Base-by-base conservation (phyloP, 2,888 invertebrate genomes). In the Oscheius sp. region DNA sequence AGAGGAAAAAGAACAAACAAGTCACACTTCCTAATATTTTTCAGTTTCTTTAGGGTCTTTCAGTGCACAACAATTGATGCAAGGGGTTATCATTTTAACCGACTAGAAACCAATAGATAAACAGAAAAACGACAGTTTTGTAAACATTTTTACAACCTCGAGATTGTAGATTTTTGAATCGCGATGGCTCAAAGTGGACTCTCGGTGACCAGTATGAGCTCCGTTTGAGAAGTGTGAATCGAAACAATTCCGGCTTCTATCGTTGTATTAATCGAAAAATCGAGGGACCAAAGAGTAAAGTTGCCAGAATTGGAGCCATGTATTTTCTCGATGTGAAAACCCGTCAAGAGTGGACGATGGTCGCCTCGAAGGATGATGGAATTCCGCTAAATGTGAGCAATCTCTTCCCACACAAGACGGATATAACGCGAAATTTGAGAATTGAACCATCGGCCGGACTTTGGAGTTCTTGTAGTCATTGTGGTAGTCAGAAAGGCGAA, bases 201-300 rank as follows among this genome's bases (percentile, higher is more conserved):
- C 50, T 77, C 0, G 73, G 77, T 3, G 77, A 77, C 64, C 70
- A 74, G 2, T 77, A 73, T 46, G 77, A 77, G 34, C 50, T 77
- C 25, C 57, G 65, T 10, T 45, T 77, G 58, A 71, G 69, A 27
- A 69, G 55, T 34, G 74, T 77, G 17, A 67, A 71, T 39, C 57
- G 45, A 4, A 71, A 73, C 17, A 73, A 67, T 23, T 66, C 74
- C n/a, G 77, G 77, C 8, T 74, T 70, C 46, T 77, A 75, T 45
- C 53, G 77, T 34, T 77, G 77, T 45, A 69, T 73, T 25, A 77
- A 77, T 64, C 45, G 46, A 25, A 15, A 17, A 17, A 34, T 52
- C 25, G 15, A 55, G 10, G 61, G 61, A 23, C 25, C 50, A 15
- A 61, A 64, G 33, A 31, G 48, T n/a, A 23, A 31, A 27, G 34